Base-by-base conservation (phyloP, 1,140 invertebrate species). In the Homarus americanus region DNA sequence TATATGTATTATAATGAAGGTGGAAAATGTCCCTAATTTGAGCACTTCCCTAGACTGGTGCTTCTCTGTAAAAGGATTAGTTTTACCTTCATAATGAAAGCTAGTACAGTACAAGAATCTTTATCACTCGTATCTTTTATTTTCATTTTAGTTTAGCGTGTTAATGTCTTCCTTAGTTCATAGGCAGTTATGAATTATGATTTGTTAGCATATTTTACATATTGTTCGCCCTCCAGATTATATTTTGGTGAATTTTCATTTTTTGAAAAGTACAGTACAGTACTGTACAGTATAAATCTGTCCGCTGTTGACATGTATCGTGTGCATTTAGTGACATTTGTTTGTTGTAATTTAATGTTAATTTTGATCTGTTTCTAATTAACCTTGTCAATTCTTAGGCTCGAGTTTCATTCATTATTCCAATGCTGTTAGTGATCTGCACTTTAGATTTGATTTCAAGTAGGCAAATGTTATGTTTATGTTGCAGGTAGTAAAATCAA, bases 61-160 rank as follows among this genome's bases (percentile, higher is more conserved):
- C 82, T 84, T 84, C 63, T 84, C 36, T 84, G 20, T 28, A 36
- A 40, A 84, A 38, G 40, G 40, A 40, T 41, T 66, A 36, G 38
- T 72, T 66, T 72, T 38, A 72, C 63, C 82, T 58, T 72, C 63
- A 84, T 84, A 69, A 32, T 72, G 76, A 80, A 79, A 69, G 76
- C 66, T 88, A 88, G 86, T 88, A 88, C 86, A 88, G 86, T 88
- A 88, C 86, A 88, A 88, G 78, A 79, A 86, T 32, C 28, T 80
- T 80, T 80, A 53, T 80, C 36, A 41, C 38, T 44, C 85, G 53
- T 63, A 49, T 66, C 63, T 66, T 79, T 66, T 63, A 69, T 78
- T 87, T 88, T 79, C n/a, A 63, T n/a, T 80, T 82, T 80, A 87
- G 53, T 87, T 80, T 79, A 79, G 85, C 41, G 76, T 80, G 76